Evolutionary conservation across 2,797 vertebrate genomes (phyloP).

Genomic region (Poecilia velifera): DNA sequence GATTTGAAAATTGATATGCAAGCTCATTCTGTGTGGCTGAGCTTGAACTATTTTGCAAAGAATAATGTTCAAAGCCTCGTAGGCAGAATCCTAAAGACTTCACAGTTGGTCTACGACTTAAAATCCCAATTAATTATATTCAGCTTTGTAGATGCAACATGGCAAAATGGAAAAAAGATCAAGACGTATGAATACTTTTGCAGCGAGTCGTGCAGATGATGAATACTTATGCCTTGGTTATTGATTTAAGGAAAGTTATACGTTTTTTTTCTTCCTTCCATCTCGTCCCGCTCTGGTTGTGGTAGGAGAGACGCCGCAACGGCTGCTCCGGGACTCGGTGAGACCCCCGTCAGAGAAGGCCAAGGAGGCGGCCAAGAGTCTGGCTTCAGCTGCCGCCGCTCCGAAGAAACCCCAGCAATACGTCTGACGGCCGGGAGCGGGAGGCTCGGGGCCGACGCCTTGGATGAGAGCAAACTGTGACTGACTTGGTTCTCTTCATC

Average conservation of each 20-base stretch:
- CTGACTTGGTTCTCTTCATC: not conserved
- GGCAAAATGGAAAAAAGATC: not conserved
- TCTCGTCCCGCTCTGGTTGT: conserved; percentile 1
- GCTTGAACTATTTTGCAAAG: not conserved
- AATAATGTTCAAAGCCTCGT: not conserved
- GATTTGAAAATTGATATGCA: not conserved
- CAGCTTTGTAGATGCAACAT: not conserved
- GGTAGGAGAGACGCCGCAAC: conserved; percentile 73
- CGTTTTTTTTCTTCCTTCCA: not conserved
- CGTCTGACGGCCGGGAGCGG: conserved; percentile 54
- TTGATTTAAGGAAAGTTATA: too few relatives aligned
- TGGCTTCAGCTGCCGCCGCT: conserved; percentile 68
- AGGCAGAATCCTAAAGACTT: not conserved
- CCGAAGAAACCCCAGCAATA: conserved; percentile 77
- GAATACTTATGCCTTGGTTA: not conserved
- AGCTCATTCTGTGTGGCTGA: not conserved
- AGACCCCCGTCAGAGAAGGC: conserved; percentile 77
- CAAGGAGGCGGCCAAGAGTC: conserved; percentile 76
- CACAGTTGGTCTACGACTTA: not conserved
- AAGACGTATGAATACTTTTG: not conserved
- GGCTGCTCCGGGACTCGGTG: conserved; percentile 74
- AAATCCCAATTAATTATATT: not conserved
- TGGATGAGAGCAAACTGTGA: conserved; percentile 3
- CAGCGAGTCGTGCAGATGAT: not conserved
- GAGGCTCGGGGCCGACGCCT: not conserved